Conservation (phyloP, 1,140 invertebrate genomes). For the Bilobella aurantiaca region DNA sequence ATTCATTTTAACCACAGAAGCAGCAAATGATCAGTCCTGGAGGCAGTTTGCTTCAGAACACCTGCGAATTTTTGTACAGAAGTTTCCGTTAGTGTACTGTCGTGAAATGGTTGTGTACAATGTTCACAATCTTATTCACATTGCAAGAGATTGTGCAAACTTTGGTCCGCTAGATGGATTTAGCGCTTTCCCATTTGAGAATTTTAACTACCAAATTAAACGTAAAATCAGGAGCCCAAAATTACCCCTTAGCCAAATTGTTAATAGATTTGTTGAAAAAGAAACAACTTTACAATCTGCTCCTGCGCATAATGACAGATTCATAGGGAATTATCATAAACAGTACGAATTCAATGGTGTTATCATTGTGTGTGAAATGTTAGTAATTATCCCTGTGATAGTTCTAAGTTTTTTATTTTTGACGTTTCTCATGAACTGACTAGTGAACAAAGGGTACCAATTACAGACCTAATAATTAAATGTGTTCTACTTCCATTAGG, state of each 20-base stretch:
- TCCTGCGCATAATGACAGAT: neutral
- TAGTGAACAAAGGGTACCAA: neutral
- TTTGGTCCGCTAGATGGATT: conserved; percentile 40
- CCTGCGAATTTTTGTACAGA: conserved; percentile 2
- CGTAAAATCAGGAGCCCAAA: conserved; percentile 34
- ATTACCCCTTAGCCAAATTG: conserved; percentile 18
- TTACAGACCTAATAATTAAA: no score
- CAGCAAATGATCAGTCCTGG: neutral
- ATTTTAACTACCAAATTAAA: conserved; percentile 41
- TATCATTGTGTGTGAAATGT: neutral
- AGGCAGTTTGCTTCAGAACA: neutral
- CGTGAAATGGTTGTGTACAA: conserved; percentile 13
- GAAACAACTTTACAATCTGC: neutral
- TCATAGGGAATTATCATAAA: neutral
- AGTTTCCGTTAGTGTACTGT: neutral
- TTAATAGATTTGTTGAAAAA: conserved; percentile 1
- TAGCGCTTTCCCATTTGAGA: conserved; percentile 44
- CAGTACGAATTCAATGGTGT: neutral
- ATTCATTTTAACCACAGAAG: neutral
- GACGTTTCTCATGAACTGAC: neutral
- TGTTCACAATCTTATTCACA: conserved; percentile 35
- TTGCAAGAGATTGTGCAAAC: conserved; percentile 40
- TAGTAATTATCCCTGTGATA: neutral
- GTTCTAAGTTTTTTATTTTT: neutral
- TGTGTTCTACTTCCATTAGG: neutral